These are phyloP conservation scores for Bellardia pandia DNA, from an alignment of 2,888 invertebrate species.

Conservation along the genomic window DNA sequence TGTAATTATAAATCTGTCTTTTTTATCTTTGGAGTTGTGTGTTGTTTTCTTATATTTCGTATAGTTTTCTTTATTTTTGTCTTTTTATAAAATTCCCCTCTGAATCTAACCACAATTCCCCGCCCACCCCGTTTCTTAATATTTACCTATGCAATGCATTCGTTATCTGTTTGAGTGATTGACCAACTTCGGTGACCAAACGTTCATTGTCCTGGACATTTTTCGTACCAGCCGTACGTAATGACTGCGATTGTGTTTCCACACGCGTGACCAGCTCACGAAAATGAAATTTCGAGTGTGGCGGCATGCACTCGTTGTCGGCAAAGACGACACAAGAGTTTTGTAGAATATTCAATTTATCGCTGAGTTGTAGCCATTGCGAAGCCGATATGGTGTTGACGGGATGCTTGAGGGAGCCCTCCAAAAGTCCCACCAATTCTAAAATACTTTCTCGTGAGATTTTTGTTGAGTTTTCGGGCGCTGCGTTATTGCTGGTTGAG, in stretches of 20 bases:
- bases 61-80: conserved; percentile 72
- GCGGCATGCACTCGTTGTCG: conserved; percentile 90
- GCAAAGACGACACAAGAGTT: conserved; percentile 93
- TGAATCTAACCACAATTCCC: conserved; percentile 80
- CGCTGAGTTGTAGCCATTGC: conserved; percentile 92
- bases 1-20: conserved; percentile 10
- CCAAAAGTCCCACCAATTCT: conserved; percentile 88
- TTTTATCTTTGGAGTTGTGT: conserved; percentile 56
- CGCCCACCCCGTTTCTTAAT: conserved; percentile 82
- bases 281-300: conserved; percentile 94
- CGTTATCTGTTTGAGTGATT: conserved; percentile 84
- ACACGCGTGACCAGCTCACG: conserved; percentile 89
- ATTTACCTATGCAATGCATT: conserved; percentile 84
- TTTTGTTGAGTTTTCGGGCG: conserved; percentile 85
- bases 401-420: conserved; percentile 87
- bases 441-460: conserved; percentile 86
- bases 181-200: conserved; percentile 88
- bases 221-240: conserved; percentile 89
- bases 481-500: conserved; percentile 78
- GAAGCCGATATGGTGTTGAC: conserved; percentile 85
- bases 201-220: conserved; percentile 89
- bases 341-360: conserved; percentile 92
- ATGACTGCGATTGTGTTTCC: conserved; percentile 88
- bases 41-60: conserved; percentile 11
- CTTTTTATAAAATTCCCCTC: conserved; percentile 81